These are phyloP conservation scores for Pionites leucogaster DNA, from an alignment of 2,113 vertebrate genomes.

Conservation along the genomic window DNA sequence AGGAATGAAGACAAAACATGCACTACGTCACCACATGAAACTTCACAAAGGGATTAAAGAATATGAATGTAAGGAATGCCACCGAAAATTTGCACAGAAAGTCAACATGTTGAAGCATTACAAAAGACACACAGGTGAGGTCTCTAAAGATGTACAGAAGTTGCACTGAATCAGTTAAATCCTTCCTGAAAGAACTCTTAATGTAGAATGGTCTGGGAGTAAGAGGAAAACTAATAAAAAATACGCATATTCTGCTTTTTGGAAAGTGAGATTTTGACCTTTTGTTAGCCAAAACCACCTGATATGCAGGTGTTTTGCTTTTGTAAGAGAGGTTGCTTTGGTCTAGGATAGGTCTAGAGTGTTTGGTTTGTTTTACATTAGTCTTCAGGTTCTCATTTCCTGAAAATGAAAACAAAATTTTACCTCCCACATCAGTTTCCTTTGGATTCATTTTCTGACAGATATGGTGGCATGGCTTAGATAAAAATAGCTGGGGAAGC, in stretches of 20 bases:
- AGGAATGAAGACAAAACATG: slow-evolving; percentile 99
- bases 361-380: not conserved
- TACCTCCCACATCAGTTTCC: not conserved
- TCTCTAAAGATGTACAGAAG: not conserved
- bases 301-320: not conserved
- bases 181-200: not conserved
- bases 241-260: not conserved
- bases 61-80: slow-evolving; percentile 95
- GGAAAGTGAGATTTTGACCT: not conserved
- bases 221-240: not conserved
- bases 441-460: not conserved
- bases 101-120: slow-evolving; percentile 99
- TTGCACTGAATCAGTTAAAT: not conserved
- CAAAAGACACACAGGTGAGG: slow-evolving; percentile 93
- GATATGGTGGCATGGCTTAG: not conserved
- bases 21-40: slow-evolving; percentile 98
- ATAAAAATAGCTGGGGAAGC: not conserved
- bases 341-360: not conserved
- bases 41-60: slow-evolving; percentile 99
- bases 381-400: not conserved
- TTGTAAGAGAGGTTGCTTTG: not conserved
- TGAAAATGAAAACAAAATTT: not conserved
- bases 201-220: not conserved
- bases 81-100: slow-evolving; percentile 97
- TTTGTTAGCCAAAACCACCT: not conserved